These are phyloP conservation scores for Cyrtonyx montezumae DNA, from an alignment of 2,113 vertebrate species.

Conservation along the genomic window DNA sequence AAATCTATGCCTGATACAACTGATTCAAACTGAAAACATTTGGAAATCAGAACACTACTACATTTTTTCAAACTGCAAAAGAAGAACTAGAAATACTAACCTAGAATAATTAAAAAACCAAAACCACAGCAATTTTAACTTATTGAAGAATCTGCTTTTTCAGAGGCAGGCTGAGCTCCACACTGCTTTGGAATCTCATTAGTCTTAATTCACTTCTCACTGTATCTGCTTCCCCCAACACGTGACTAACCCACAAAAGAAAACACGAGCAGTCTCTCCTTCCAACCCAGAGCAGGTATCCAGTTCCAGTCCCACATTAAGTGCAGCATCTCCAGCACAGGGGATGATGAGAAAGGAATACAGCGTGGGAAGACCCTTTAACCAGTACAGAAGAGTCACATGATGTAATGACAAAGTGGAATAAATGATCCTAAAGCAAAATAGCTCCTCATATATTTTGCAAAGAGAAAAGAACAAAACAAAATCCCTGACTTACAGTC, in stretches of 20 bases:
- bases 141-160: background rate
- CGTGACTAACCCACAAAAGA: background rate
- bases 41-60: background rate
- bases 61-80: background rate
- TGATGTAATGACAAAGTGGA: background rate
- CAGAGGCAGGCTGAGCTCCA: background rate
- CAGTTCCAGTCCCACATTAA: background rate
- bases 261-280: background rate
- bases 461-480: background rate
- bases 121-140: background rate
- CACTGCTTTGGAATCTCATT: background rate
- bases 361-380: rapidly evolving
- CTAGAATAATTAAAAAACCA: background rate
- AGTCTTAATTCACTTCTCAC: constrained; percentile 8
- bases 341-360: background rate
- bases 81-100: background rate
- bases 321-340: background rate
- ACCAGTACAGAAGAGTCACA: background rate
- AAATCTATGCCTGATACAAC: background rate
- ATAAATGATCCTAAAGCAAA: background rate
- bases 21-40: background rate
- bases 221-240: background rate
- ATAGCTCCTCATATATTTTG: background rate
- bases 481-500: background rate
- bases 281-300: background rate